Evolutionary conservation across 2,888 invertebrate species (phyloP), one percentile per base, ranked within the genome.

Genomic region (Ceratothoa steindachneri): DNA sequence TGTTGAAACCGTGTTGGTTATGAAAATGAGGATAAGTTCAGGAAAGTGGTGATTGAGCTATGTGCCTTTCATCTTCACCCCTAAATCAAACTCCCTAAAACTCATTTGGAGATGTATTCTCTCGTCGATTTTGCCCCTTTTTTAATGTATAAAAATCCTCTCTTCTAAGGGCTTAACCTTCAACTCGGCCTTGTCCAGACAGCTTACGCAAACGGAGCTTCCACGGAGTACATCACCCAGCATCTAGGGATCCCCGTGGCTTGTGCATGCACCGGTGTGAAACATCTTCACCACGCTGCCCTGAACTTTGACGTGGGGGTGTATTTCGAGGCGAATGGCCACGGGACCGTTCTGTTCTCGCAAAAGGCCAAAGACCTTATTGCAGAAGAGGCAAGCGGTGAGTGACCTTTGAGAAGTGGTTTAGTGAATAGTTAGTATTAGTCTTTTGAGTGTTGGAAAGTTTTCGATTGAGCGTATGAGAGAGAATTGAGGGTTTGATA

Each of bases 281-380:
- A 99, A 84, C 90, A 98, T 85, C 87, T 99, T 27, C 98, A 99
- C 84, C 92, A 93, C 83, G 92, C 92, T 83, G 98, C 98, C 0
- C 83, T 89, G 51, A 89, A 93, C 71, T 97, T 90, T 86, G 97
- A 99, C 83, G 89, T 99, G 81, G 98, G 98, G 1, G 89, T 99
- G 2, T 99, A 99, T 85, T 99, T 99, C 85, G 99, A 99, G 81
- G 98, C 99, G 0, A 99, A 99, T 85, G 99, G 99, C 0, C 99
- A 99, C 86, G 99, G 99, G 15, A 99, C 98, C 0, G 91, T 94
- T 0, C 86, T 95, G 0, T 95, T 95, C 82, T 94, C 91, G 83
- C 85, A 89, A 0, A 84, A 85, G 22, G 91, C 93, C 19, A 81
- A 82, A 60, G 75, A 82, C n/a, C 80, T 78, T 4, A 84, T 86